Evolutionary conservation across 2,797 vertebrate species (phyloP), one percentile per base, ranked within the genome.

Genomic region (Morelia viridis): DNA sequence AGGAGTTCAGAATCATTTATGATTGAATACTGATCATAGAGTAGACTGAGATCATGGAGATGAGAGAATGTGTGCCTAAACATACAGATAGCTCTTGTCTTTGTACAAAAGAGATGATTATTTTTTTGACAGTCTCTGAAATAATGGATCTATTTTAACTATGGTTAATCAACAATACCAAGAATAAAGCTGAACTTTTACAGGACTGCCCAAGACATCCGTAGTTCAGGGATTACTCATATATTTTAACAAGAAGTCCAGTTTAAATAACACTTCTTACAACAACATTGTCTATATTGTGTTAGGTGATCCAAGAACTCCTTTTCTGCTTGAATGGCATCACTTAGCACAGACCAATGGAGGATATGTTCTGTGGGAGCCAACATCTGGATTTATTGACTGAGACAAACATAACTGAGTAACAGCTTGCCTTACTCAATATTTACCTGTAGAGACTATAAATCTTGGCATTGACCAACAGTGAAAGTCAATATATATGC

Each of bases 401-500:
- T 2, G 8, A 93, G 94, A 94, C 90, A 90, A 90, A 90, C 71
- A n/a, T 86, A 94, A 94, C 80, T 68, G 94, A 94, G 93, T 53
- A 26, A 96, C 94, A 92, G 85, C 87, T 95, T 94, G 94, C 87
- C 85, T 96, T 61, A 85, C 58, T 96, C 94, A 64, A 22, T 93
- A 68, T 95, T 93, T 96, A 95, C 94, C 91, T 92, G 56, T 9
- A 85, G 85, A 91, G 94, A 96, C 89, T 86, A 94, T 95, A 96
- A 97, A 97, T 96, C 94, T 95, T 91, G 92, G 68, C 93, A 85
- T 19, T 6, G 80, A 83, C 92, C 92, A 50, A 93, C 96, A 95
- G 92, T 0, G 28, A 95, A 95, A 96, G 93, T 90, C 92, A 0
- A 94, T 31, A 62, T 84, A 76, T 93, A 56, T 11, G 64, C 7